phyloP scores from a whole-genome alignment of 1,140 invertebrate species.

The Drosophila fuyamai region DNA sequence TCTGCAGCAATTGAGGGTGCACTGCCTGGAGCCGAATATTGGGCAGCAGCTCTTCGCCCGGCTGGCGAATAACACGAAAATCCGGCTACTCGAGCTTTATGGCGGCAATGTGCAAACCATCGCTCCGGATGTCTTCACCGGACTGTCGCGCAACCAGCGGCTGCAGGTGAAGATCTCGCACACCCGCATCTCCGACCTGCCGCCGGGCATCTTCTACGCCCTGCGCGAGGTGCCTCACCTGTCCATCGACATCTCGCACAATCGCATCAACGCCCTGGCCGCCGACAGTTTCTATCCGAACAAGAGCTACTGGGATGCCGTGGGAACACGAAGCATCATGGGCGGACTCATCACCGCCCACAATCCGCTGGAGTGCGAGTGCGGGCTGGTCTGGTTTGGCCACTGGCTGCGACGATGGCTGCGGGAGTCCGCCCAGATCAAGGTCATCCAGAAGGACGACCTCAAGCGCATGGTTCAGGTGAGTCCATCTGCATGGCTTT shows the following conservation, averaged over 20 bases:
- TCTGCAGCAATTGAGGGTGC: conserved; percentile 88
- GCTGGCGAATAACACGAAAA: conserved; percentile 90
- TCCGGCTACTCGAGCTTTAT: conserved; percentile 92
- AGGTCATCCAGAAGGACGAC: conserved; percentile 84
- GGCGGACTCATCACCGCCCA: conserved; percentile 93
- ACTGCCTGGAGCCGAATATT: conserved; percentile 89
- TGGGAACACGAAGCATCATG: conserved; percentile 88
- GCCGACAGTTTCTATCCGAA: conserved; percentile 94
- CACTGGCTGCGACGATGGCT: conserved; percentile 94
- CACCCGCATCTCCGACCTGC: conserved; percentile 90
- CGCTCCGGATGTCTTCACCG: conserved; percentile 89
- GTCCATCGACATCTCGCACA: conserved; percentile 92
- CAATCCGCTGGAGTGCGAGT: conserved; percentile 94
- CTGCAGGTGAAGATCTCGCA: conserved; percentile 90
- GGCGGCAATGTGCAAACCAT: conserved; percentile 89
- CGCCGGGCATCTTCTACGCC: conserved; percentile 90
- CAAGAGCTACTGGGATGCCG: conserved; percentile 92
- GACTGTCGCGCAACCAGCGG: conserved; percentile 88
- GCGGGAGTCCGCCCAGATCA: conserved; percentile 88
- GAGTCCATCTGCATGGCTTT: conserved; percentile 8
- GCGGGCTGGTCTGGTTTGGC: conserved; percentile 94
- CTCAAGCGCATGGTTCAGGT: conserved; percentile 84
- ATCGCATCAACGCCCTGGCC: conserved; percentile 91
- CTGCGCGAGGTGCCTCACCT: conserved; percentile 91
- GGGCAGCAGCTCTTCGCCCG: conserved; percentile 89